Evolutionary conservation across 1,140 invertebrate genomes (phyloP), one percentile per base, ranked within the genome.

Genomic region (Armadillidium nasatum): DNA sequence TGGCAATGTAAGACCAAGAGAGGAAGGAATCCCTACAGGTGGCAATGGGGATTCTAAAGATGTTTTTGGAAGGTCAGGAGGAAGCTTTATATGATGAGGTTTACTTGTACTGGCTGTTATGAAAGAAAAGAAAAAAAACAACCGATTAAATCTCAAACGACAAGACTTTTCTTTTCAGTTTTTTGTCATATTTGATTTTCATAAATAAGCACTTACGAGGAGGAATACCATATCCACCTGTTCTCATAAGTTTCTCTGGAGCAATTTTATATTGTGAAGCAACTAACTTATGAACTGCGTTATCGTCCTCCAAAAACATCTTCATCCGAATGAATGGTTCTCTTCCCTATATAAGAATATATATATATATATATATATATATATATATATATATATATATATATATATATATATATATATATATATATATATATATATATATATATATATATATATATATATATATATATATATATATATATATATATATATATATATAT

Each of bases 291-390:
- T 97, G 94, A 3, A 98, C 95, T 4, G 96, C 95, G 82, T 98
- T 96, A 79, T 97, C 94, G 84, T 98, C 95, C 84, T 97, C 95
- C 69, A 98, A 87, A 85, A 98, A 98, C 91, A 98, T 95, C 85
- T 97, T 96, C 96, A 98, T 98, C 72, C 96, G 88, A 75, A 98
- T 97, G 86, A 98, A 98, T 0, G 96, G 96, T 83, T 98, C 96
- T 23, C 95, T 88, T 0, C 96, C 96, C 79, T 80, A 50, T 80
- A 50, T 11, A 75, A 66, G 33, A 75, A 33, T 33, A 33, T 33
- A 3, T 33, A 33, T 33, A 33, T 33, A 33, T 33, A 33, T 33
- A 33, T 33, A 33, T 33, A 33, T 33, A 33, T 33, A 33, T 33
- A 33, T 33, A 33, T 33, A 33, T 33, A 33, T 33, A 33, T 33